A percentile compares a stretch with the other conserved stretches of the same genome.
These are phyloP conservation scores for Dicrurus megarhynchus DNA, from an alignment of 2,113 vertebrate species.

Conservation along the genomic window DNA sequence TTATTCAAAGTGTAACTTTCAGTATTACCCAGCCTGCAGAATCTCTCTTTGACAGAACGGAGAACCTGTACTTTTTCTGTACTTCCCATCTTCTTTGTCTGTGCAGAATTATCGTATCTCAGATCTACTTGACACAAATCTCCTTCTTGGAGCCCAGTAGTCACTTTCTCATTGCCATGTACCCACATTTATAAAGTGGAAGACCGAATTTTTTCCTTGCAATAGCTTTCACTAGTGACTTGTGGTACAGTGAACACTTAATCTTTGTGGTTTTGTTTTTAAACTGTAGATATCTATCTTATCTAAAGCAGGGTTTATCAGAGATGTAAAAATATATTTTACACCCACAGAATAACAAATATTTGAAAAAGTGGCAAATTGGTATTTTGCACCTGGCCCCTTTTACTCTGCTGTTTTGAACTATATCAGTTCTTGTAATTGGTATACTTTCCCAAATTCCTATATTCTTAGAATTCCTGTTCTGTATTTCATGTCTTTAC, in stretches of 20 bases:
- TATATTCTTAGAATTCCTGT: background rate
- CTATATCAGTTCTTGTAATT: background rate
- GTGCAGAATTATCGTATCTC: fast-evolving
- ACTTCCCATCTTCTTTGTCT: background rate
- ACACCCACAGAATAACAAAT: background rate
- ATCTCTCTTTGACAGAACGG: background rate
- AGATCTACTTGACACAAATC: background rate
- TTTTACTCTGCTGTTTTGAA: background rate
- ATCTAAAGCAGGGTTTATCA: background rate
- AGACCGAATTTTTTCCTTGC: background rate
- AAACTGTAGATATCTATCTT: background rate
- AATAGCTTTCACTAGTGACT: background rate
- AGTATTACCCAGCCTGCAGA: background rate
- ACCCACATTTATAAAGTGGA: background rate
- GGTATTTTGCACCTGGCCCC: background rate
- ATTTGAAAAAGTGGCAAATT: background rate
- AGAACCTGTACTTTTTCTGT: background rate
- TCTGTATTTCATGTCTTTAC: background rate
- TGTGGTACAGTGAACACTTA: background rate
- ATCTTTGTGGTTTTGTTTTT: background rate
- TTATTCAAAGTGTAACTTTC: background rate
- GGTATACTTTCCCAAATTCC: background rate
- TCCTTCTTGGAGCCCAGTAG: background rate
- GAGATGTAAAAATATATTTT: background rate
- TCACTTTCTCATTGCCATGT: background rate